Evolutionary conservation across 2,797 vertebrate species (phyloP).

Genomic region (Simalia tracyae): DNA sequence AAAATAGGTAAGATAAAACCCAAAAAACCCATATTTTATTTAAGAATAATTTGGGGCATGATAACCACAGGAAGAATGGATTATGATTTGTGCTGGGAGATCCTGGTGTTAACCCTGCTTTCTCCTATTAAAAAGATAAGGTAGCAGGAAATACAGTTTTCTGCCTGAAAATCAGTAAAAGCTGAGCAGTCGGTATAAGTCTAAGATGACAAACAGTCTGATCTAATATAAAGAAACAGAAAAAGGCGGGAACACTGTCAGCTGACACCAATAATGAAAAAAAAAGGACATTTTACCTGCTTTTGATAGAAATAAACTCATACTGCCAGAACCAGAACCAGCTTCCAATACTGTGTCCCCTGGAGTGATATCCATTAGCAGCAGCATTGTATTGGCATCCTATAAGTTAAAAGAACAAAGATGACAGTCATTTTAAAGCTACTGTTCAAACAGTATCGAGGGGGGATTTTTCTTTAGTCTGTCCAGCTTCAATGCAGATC

Average conservation of each 20-base stretch:
- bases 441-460: not conserved
- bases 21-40: not conserved
- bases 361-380: conserved; percentile 85
- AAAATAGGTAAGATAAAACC: not conserved
- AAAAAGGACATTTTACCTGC: conserved; percentile 78
- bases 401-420: conserved; percentile 48
- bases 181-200: not conserved
- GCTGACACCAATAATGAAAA: not conserved
- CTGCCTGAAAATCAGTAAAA: not conserved
- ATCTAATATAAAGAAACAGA: not conserved
- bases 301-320: conserved; percentile 90
- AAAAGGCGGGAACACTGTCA: not conserved
- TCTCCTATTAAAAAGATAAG: not conserved
- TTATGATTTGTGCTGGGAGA: not conserved
- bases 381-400: conserved; percentile 79
- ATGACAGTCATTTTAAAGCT: not conserved
- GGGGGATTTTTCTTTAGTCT: not conserved
- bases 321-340: conserved; percentile 88
- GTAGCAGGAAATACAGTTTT: not conserved
- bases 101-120: not conserved
- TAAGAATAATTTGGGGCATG: not conserved
- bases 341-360: conserved; percentile 87
- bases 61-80: not conserved
- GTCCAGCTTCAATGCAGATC: not conserved
- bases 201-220: not conserved